Conservation (phyloP, 2,888 invertebrate genomes). For the Acleris laterana region DNA sequence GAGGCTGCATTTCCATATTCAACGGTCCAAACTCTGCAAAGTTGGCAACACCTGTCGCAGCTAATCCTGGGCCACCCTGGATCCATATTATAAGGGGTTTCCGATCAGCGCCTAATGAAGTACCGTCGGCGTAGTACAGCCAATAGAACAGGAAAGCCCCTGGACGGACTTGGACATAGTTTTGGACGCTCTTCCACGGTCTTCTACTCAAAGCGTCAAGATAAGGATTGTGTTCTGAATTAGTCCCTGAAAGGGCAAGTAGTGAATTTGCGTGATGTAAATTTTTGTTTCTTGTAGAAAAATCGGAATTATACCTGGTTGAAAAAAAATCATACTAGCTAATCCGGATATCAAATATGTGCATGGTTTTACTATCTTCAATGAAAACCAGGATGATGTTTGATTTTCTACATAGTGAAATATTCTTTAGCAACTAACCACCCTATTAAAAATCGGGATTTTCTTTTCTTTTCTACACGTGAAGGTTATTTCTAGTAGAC, state of each 20-base stretch:
- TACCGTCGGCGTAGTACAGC: slow-evolving; percentile 91
- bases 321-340: too few relatives aligned
- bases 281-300: too few relatives aligned
- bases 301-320: too few relatives aligned
- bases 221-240: slow-evolving; percentile 60
- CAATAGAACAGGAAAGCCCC: slow-evolving; percentile 94
- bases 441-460: too few relatives aligned
- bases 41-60: slow-evolving; percentile 93
- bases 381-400: too few relatives aligned
- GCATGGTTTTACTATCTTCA: too few relatives aligned
- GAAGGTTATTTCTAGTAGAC: too few relatives aligned
- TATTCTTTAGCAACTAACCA: too few relatives aligned
- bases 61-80: slow-evolving; percentile 94
- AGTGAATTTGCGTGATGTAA: not conserved
- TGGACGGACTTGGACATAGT: slow-evolving; percentile 88
- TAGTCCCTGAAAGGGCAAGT: slow-evolving; percentile 11
- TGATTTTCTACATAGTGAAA: too few relatives aligned
- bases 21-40: slow-evolving; percentile 93
- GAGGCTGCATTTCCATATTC: slow-evolving; percentile 85
- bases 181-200: slow-evolving; percentile 85
- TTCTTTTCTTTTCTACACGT: too few relatives aligned
- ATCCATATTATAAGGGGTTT: slow-evolving; percentile 93
- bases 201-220: slow-evolving; percentile 51
- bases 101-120: slow-evolving; percentile 77
- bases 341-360: too few relatives aligned